Base-by-base conservation (phyloP, 2,888 invertebrate species). In the Calameuta filiformis region DNA sequence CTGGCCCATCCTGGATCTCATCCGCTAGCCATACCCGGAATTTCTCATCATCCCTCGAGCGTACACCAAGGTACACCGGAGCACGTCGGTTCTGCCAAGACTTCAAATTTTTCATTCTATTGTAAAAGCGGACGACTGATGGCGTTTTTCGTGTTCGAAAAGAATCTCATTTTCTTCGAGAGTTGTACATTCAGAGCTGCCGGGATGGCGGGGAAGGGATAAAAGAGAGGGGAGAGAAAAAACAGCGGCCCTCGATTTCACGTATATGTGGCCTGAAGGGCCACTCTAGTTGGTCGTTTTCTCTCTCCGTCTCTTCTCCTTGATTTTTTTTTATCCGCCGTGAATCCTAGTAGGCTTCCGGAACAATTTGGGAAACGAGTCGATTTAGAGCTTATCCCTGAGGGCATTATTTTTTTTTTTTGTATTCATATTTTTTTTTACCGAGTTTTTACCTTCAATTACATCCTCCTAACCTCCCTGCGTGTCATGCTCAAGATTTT, bases 11-110 rank as follows among this genome's bases (percentile, higher is more conserved):
- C 77, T 23, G 73, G 74, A n/a, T 40, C 77, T 9, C 77, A 77
- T n/a, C 71, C 71, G 6, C 71, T 71, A 33, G n/a, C 73, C 56
- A 73, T 56, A 30, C 40, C 78, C 23, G 73, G 71, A 35, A 71
- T 78, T 80, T 84, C 88, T 80, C 88, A 88, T 85, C 89, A 87
- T 81, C 81, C 86, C 80, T 75, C 85, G 76, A 83, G 80, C 82
- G 85, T 87, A 82, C 87, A 87, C 78, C 87, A 86, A 89, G 89
- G 89, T 89, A 89, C 56, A 56, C 56, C 56, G 0, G 12, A 40
- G 56, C 56, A 56, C 56, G 56, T 56, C 9, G 56, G 9, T 56
- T 56, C 56, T 6, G 23, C 56, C 56, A 9, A 9, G 56, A 56
- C 15, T 56, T 23, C 2, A 23, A 23, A 56, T 56, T 56, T 56